Percentiles rank a stretch among this genome's conserved stretches.
These are phyloP conservation scores for Petrolisthes manimaculis DNA, from an alignment of 2,888 invertebrate genomes.

Conservation along the genomic window DNA sequence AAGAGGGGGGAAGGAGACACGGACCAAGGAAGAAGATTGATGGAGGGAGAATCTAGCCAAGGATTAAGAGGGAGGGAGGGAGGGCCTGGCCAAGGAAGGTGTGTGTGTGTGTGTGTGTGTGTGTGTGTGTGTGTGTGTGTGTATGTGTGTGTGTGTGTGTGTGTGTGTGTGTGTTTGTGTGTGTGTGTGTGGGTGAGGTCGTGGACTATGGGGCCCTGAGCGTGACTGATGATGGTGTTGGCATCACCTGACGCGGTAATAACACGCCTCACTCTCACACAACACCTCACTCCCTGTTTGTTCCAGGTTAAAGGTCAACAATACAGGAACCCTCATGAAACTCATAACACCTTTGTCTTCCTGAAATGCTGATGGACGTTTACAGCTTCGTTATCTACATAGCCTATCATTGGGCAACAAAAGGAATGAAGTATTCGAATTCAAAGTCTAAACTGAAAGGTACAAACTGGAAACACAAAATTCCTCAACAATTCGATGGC, in stretches of 20 bases:
- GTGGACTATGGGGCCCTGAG: constrained; percentile 38
- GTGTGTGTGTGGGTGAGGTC: constrained; percentile 18
- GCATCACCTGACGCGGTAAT: constrained; percentile 18
- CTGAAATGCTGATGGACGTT: too few relatives aligned
- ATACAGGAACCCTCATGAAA: too few relatives aligned
- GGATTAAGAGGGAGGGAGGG: background rate
- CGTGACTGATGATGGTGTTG: constrained; percentile 30
- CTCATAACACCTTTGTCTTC: too few relatives aligned
- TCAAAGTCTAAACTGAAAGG: too few relatives aligned
- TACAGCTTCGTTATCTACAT: too few relatives aligned
- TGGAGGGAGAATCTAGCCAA: background rate
- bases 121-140: constrained; percentile 28
- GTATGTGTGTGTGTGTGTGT: constrained; percentile 22
- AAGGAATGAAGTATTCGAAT: too few relatives aligned
- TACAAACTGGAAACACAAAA: too few relatives aligned
- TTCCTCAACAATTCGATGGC: too few relatives aligned
- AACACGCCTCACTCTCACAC: constrained; percentile 10
- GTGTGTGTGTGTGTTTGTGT: constrained; percentile 25
- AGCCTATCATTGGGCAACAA: too few relatives aligned
- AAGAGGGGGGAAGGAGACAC: constrained; percentile 10
- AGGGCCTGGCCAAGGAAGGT: background rate
- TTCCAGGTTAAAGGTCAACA: background rate
- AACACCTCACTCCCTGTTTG: background rate
- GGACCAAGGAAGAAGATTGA: background rate
- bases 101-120: constrained; percentile 20